Evolutionary conservation across 2,113 vertebrate genomes (phyloP).

Genomic region (Illadopsis cleaveri): DNA sequence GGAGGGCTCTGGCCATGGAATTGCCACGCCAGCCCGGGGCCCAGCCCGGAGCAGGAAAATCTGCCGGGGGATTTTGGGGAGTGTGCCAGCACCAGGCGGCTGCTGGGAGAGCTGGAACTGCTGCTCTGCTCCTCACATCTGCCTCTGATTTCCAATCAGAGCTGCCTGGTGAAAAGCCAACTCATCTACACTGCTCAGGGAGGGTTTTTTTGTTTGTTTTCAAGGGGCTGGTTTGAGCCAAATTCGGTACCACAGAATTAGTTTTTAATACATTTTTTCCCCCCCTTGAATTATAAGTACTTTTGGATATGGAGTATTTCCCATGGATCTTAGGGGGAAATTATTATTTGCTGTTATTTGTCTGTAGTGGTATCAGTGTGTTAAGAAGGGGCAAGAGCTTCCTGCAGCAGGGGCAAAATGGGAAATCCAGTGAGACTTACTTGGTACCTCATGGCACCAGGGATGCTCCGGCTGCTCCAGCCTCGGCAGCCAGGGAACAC

Average conservation of each 20-base stretch:
- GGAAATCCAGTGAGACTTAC: not conserved
- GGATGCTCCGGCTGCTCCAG: no score
- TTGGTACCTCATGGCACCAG: no score
- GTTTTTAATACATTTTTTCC: not conserved
- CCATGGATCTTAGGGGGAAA: not conserved
- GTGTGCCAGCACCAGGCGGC: not conserved
- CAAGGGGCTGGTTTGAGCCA: constrained; percentile 10
- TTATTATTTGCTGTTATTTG: not conserved
- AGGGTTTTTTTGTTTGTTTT: not conserved
- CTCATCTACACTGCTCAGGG: constrained; percentile 14
- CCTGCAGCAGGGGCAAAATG: not conserved
- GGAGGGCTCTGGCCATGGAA: not conserved
- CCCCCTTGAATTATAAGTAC: not conserved
- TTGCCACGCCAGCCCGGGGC: not conserved
- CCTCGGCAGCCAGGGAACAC: not conserved
- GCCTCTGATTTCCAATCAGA: constrained; percentile 51
- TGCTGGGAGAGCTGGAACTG: constrained; percentile 23
- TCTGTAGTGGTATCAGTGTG: not conserved
- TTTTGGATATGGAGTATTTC: not conserved
- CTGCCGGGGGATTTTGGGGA: not conserved
- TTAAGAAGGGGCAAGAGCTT: not conserved
- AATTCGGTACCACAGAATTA: constrained; percentile 11
- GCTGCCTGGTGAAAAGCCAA: constrained; percentile 29
- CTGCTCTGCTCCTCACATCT: constrained; percentile 50
- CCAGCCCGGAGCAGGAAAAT: not conserved